phyloP scores from a whole-genome alignment of 2,113 vertebrate genomes.

The Dinomys branickii region DNA sequence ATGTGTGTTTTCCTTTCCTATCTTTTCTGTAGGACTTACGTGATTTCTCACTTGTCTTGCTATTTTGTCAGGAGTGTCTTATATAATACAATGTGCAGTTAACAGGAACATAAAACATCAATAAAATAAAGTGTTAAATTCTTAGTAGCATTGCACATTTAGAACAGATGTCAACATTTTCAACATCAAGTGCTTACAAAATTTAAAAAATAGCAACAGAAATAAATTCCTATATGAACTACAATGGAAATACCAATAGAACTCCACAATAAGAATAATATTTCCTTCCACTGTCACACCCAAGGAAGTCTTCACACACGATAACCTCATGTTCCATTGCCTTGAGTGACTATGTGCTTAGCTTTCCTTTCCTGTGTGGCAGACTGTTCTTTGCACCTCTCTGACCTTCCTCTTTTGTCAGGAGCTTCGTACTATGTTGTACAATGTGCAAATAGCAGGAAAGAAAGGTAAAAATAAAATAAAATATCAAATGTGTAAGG shows the following conservation, averaged over 20 bases:
- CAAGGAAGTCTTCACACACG: not conserved
- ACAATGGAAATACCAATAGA: not conserved
- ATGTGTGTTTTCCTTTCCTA: no score
- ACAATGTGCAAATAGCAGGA: not conserved
- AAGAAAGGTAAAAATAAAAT: not conserved
- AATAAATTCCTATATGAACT: not conserved
- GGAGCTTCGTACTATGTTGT: not conserved
- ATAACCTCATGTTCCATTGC: not conserved
- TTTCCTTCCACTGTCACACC: not conserved
- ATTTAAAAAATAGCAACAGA: not conserved
- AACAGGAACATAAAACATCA: no score
- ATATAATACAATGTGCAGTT: no score
- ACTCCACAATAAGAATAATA: not conserved
- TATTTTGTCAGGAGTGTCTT: no score
- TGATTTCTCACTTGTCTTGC: no score
- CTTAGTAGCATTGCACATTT: not conserved
- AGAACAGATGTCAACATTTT: not conserved
- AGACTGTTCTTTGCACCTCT: not conserved
- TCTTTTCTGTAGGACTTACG: no score
- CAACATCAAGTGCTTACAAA: not conserved
- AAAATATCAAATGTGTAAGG: not conserved
- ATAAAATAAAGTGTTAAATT: not conserved
- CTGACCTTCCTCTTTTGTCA: not conserved
- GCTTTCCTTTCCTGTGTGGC: not conserved
- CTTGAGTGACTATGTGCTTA: not conserved